Conservation (phyloP, 2,113 vertebrate genomes). For the Grammomys surdaster region DNA sequence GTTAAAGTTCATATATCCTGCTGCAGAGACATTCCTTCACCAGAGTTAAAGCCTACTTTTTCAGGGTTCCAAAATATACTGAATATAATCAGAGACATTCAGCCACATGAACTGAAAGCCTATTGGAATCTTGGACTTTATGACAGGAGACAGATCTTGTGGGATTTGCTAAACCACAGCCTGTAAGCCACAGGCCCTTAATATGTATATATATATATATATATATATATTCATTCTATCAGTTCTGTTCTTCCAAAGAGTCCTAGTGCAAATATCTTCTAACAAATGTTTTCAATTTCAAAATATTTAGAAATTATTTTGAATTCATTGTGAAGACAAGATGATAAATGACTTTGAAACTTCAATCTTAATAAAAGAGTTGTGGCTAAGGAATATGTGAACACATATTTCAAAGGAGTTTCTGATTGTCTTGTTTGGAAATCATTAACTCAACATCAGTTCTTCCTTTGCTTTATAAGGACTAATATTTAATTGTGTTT, state of each 20-base stretch:
- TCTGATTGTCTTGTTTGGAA: background rate
- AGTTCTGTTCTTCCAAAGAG: background rate
- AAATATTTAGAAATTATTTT: slow-evolving; percentile 8
- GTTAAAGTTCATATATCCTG: background rate
- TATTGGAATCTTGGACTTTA: background rate
- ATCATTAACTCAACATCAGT: slow-evolving; percentile 5
- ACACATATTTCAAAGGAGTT: background rate
- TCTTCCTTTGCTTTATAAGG: slow-evolving; percentile 4
- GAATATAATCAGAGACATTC: background rate
- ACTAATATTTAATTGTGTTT: slow-evolving; percentile 1
- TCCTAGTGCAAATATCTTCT: background rate
- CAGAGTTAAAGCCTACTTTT: background rate
- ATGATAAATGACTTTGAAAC: background rate
- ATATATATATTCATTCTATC: background rate
- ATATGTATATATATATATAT: background rate
- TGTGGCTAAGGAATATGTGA: background rate
- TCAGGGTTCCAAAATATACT: background rate
- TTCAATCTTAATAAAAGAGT: background rate
- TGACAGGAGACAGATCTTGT: background rate
- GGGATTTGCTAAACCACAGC: background rate
- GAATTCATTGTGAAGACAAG: background rate
- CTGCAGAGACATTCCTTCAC: background rate
- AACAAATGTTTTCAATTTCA: background rate
- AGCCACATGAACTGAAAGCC: background rate
- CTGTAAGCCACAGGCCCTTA: background rate